Percentiles rank a stretch among this genome's conserved stretches.
phyloP scores from a whole-genome alignment of 1,140 invertebrate genomes.

The Lordiphosa mommai region DNA sequence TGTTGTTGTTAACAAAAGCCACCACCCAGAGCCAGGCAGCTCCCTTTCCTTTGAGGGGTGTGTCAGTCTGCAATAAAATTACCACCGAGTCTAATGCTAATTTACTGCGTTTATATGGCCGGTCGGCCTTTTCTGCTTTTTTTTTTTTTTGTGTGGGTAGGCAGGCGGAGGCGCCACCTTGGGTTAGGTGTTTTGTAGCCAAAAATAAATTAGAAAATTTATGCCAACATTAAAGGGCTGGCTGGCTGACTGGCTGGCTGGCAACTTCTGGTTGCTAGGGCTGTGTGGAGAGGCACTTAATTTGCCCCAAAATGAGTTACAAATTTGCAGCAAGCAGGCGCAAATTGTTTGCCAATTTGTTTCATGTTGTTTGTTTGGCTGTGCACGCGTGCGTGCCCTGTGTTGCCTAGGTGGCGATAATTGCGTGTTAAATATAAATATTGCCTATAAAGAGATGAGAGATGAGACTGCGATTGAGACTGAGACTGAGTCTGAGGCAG shows the following conservation, averaged over 20 bases:
- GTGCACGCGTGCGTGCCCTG: conserved; percentile 39
- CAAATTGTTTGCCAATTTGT: conserved; percentile 58
- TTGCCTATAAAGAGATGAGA: not conserved
- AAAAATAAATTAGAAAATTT: conserved; percentile 60
- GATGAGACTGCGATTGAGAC: conserved; percentile 17
- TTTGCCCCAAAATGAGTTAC: conserved; percentile 61
- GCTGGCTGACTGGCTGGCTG: conserved; percentile 10
- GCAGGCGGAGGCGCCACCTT: conserved; percentile 18
- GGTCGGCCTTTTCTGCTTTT: conserved; percentile 7
- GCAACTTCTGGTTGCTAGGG: not conserved
- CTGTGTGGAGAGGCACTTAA: conserved; percentile 29
- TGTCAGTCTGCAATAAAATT: conserved; percentile 48
- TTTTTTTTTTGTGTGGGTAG: not conserved
- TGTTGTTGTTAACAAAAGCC: conserved; percentile 15
- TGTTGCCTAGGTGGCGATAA: conserved; percentile 33
- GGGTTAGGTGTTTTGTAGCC: conserved; percentile 21
- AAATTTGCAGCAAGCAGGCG: conserved; percentile 43
- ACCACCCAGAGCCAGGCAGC: not conserved
- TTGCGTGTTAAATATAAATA: conserved; percentile 43
- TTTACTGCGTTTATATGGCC: conserved; percentile 60
- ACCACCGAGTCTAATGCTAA: conserved; percentile 65
- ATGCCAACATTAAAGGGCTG: conserved; percentile 55
- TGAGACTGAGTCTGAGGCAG: conserved; percentile 22
- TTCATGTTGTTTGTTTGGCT: conserved; percentile 26
- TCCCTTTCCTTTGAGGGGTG: conserved; percentile 21